Evolutionary conservation across 1,140 invertebrate species (phyloP), one percentile per base, ranked within the genome.

Genomic region (Megalonaias nervosa): DNA sequence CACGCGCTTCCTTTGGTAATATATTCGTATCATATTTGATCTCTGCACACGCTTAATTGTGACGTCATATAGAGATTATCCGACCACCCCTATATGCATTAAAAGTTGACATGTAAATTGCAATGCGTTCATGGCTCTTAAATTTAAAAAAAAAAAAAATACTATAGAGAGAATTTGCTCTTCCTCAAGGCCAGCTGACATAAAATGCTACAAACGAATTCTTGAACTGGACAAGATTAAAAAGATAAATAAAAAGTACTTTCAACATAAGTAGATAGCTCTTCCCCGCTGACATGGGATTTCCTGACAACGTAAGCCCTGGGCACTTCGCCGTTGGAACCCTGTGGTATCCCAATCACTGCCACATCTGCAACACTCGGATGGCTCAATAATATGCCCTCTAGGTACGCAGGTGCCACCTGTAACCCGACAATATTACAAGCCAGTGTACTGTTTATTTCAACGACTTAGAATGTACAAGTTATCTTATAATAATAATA

Each of bases 341-440:
- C 93, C 88, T 97, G 93, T 0, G 95, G 95, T 11, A 96, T 92
- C 0, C 96, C 96, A 60, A 97, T 93, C 0, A 97, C 96, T 2
- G 95, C 96, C 21, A 94, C 95, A 89, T 97, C 96, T 13, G 92
- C 92, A 1, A 97, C 93, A 69, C 93, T 93, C 1, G 94, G 93
- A 69, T 95, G 92, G 81, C 94, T 93, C 76, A 95, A 91, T 15
- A 97, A 93, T 14, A 97, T 90, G 84, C 93, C 95, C 91, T 97
- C 96, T 62, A 97, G 91, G 91, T 97, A 96, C 1, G 96, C 95
- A 31, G 96, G 96, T 21, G 95, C 94, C 16, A 97, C 96, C 95
- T 96, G 73, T n/a, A 62, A 69, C 38, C 38, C 38, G 6, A 48
- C 6, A 48, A 48, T 48, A 48, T 48, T 6, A 5, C 38, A 48